These are phyloP conservation scores for Lasioglossum calceatum DNA, from an alignment of 2,888 invertebrate species.

Conservation along the genomic window DNA sequence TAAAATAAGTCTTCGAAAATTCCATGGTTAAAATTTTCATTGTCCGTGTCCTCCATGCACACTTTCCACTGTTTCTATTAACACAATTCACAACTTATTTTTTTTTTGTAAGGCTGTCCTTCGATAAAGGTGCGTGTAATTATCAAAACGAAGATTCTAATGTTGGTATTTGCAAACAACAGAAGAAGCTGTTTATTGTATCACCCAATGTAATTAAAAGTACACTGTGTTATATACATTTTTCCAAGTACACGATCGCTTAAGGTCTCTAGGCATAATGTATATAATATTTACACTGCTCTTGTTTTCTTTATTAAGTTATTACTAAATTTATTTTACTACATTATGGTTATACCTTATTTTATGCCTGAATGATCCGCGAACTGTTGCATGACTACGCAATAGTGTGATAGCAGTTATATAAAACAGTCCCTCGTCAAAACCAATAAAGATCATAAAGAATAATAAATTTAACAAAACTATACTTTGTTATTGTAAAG, in stretches of 20 bases:
- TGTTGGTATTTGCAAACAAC: constrained; percentile 82
- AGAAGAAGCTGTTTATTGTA: constrained; percentile 84
- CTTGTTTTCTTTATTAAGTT: constrained; percentile 78
- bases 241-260: constrained; percentile 83
- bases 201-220: constrained; percentile 84
- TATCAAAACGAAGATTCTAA: constrained; percentile 59
- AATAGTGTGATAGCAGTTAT: constrained; percentile 79
- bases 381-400: constrained; percentile 61
- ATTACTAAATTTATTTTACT: constrained; percentile 76
- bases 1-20: constrained; percentile 33
- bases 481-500: constrained; percentile 79
- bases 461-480: constrained; percentile 83
- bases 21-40: constrained; percentile 24
- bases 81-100: constrained; percentile 37
- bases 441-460: constrained; percentile 82
- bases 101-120: constrained; percentile 32
- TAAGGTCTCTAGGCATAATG: constrained; percentile 82
- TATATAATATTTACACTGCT: constrained; percentile 82
- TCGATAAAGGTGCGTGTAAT: constrained; percentile 42
- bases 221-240: constrained; percentile 84
- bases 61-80: constrained; percentile 32
- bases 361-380: constrained; percentile 64
- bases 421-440: constrained; percentile 84
- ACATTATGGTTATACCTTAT: constrained; percentile 81
- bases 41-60: constrained; percentile 30